Conservation (phyloP, 2,797 vertebrate genomes). For the Amphiprion clarkii region DNA sequence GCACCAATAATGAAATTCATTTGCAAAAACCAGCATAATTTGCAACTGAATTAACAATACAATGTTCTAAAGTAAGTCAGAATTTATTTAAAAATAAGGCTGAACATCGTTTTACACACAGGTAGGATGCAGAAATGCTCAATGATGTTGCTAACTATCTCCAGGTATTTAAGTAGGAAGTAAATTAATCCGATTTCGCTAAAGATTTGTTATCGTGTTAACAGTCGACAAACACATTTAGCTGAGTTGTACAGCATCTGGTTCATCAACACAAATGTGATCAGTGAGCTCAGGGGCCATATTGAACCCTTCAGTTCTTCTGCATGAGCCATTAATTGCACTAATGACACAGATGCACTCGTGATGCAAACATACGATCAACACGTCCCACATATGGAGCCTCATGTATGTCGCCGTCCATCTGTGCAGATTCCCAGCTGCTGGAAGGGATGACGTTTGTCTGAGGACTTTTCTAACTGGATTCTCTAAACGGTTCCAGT, state of each 20-base stretch:
- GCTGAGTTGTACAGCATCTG: conserved; percentile 57
- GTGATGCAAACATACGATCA: not conserved
- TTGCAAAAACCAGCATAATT: too few relatives aligned
- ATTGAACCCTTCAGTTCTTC: conserved; percentile 36
- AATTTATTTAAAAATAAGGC: too few relatives aligned
- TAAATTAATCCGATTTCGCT: conserved; percentile 19
- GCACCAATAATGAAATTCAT: too few relatives aligned
- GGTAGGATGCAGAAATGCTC: not conserved
- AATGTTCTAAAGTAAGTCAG: too few relatives aligned
- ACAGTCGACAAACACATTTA: conserved; percentile 43
- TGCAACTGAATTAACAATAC: too few relatives aligned
- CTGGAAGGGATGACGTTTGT: conserved; percentile 31
- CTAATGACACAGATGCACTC: conserved; percentile 52
- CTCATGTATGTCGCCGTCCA: conserved; percentile 25
- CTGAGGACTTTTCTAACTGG: conserved; percentile 28
- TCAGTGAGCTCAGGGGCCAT: conserved; percentile 46
- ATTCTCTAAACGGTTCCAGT: conserved; percentile 6
- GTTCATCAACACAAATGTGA: conserved; percentile 58
- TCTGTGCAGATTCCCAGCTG: conserved; percentile 41
- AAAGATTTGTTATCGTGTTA: conserved; percentile 48
- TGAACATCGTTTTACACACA: too few relatives aligned
- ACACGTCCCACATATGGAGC: conserved; percentile 33
- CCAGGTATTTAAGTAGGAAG: not conserved
- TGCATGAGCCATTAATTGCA: conserved; percentile 51
- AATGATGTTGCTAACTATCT: not conserved